phyloP scores from a whole-genome alignment of 2,888 invertebrate genomes.

The Alcis repandata region DNA sequence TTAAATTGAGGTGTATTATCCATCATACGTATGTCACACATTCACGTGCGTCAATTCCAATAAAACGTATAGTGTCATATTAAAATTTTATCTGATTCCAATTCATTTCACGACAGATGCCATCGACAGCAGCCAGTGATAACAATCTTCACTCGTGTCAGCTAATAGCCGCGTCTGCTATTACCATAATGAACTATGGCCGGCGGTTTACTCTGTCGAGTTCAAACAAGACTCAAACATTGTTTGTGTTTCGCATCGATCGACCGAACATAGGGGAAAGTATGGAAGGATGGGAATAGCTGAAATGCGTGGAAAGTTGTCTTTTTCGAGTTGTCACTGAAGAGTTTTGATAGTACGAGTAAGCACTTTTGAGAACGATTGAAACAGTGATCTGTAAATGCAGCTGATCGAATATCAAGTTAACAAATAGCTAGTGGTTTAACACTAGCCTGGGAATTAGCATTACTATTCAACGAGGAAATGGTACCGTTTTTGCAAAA shows the following conservation, averaged over 20 bases:
- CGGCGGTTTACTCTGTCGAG: constrained; percentile 67
- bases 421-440: too few species aligned
- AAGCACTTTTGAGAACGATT: too few species aligned
- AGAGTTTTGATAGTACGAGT: too few species aligned
- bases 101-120: neutral
- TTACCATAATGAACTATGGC: constrained; percentile 72
- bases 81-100: neutral
- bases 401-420: too few species aligned
- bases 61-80: too few species aligned
- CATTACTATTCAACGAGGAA: too few species aligned
- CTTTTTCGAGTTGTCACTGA: neutral
- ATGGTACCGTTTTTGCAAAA: too few species aligned
- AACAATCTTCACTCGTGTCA: constrained; percentile 26
- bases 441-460: too few species aligned
- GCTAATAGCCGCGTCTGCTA: constrained; percentile 62
- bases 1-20: too few species aligned
- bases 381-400: too few species aligned
- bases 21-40: too few species aligned
- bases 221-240: constrained; percentile 54
- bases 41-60: too few species aligned
- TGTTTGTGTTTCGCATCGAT: constrained; percentile 17
- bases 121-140: constrained; percentile 5
- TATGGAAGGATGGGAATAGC: constrained; percentile 5
- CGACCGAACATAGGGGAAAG: constrained; percentile 1
- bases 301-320: neutral